These are phyloP conservation scores for Panthera leo DNA, from an alignment of 2,113 vertebrate genomes.

Conservation along the genomic window DNA sequence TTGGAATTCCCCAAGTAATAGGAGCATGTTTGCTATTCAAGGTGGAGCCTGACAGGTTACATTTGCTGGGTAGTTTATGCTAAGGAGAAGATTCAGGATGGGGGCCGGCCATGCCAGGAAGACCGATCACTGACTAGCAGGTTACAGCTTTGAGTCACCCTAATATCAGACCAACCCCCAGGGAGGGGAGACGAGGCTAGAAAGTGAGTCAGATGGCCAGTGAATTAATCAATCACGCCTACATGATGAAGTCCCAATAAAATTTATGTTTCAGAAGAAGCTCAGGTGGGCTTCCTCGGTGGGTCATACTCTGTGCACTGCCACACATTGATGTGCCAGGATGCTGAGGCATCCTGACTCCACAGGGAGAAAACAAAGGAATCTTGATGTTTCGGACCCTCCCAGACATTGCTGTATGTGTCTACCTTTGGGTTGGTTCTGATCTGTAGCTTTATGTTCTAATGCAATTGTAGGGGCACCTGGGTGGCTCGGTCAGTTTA, in stretches of 20 bases:
- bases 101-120: neutral
- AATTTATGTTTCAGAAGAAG: neutral
- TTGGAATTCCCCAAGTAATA: neutral
- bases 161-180: neutral
- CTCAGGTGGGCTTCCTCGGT: neutral
- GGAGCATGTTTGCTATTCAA: neutral
- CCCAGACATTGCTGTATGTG: neutral
- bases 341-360: too few relatives aligned
- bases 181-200: neutral
- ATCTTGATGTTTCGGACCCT: neutral
- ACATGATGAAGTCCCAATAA: neutral
- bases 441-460: neutral
- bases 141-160: neutral
- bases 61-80: neutral
- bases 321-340: neutral
- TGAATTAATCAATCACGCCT: neutral
- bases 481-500: too few relatives aligned
- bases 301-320: neutral
- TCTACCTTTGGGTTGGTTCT: neutral
- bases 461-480: neutral
- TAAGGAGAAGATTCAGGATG: neutral
- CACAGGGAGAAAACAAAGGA: neutral
- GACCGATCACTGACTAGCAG: neutral
- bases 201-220: neutral
- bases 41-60: neutral